Evolutionary conservation across 2,113 vertebrate species (phyloP).

Genomic region (Pelvicachromis taeniatus): DNA sequence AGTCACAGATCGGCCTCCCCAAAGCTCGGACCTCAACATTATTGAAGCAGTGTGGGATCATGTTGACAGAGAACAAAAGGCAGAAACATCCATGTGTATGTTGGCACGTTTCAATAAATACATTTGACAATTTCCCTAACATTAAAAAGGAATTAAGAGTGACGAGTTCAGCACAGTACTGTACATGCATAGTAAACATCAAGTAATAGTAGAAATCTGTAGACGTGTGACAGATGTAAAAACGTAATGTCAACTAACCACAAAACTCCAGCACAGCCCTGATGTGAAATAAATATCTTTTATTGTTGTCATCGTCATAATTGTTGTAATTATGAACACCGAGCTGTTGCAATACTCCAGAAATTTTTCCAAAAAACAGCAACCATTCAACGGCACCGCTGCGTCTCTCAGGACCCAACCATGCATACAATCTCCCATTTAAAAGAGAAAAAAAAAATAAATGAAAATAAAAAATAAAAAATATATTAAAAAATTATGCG

Average conservation of each 20-base stretch:
- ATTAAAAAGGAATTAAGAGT: not conserved
- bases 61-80: too few species aligned
- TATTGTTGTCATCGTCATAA: conserved; percentile 65
- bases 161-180: not conserved
- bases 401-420: conserved; percentile 68
- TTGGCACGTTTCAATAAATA: too few species aligned
- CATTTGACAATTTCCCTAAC: too few species aligned
- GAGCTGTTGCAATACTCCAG: conserved; percentile 63
- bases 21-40: too few species aligned
- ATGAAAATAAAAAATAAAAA: conserved; percentile 68
- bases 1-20: too few species aligned
- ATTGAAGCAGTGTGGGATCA: too few species aligned
- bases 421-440: conserved; percentile 75
- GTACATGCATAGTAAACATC: too few species aligned
- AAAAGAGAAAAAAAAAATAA: conserved; percentile 59
- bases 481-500: conserved; percentile 80
- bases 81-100: too few species aligned
- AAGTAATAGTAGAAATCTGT: too few species aligned
- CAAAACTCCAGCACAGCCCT: not conserved
- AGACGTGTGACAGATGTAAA: too few species aligned
- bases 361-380: conserved; percentile 61
- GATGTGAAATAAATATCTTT: conserved; percentile 78
- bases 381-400: conserved; percentile 57
- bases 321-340: conserved; percentile 68
- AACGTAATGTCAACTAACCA: not conserved